A percentile compares a stretch with the other conserved stretches of the same genome.
Evolutionary conservation across 2,888 invertebrate genomes (phyloP).

Genomic region (Lepidocyrtoides sp.): DNA sequence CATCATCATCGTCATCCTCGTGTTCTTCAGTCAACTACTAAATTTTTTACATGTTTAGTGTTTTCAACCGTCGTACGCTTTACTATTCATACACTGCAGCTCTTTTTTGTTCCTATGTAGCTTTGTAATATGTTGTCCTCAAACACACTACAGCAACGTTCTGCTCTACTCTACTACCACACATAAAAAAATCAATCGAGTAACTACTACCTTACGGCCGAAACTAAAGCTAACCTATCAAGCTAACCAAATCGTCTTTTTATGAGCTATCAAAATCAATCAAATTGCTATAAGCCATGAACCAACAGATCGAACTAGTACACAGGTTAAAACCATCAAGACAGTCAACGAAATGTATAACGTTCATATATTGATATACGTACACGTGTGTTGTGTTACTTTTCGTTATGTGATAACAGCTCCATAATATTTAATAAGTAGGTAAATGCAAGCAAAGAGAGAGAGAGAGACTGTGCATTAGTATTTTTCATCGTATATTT

Average conservation of each 20-base stretch:
- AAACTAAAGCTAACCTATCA: neutral
- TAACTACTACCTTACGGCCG: neutral
- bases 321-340: conserved; percentile 30
- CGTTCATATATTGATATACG: neutral
- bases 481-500: too few relatives aligned
- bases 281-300: conserved; percentile 18
- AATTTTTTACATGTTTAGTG: conserved; percentile 1
- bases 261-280: conserved; percentile 59
- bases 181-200: conserved; percentile 40
- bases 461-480: neutral
- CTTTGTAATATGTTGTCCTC: neutral
- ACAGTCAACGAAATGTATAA: neutral
- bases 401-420: conserved; percentile 25
- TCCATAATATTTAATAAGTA: conserved; percentile 1
- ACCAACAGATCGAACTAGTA: neutral
- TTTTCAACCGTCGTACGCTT: neutral
- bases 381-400: conserved; percentile 26
- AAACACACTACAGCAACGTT: too few relatives aligned
- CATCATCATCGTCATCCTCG: conserved; percentile 11
- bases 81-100: neutral
- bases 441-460: neutral
- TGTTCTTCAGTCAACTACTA: neutral
- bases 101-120: neutral
- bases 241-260: conserved; percentile 21
- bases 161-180: conserved; percentile 16